phyloP scores from a whole-genome alignment of 2,888 invertebrate genomes.

The Nymphalis polychloros region DNA sequence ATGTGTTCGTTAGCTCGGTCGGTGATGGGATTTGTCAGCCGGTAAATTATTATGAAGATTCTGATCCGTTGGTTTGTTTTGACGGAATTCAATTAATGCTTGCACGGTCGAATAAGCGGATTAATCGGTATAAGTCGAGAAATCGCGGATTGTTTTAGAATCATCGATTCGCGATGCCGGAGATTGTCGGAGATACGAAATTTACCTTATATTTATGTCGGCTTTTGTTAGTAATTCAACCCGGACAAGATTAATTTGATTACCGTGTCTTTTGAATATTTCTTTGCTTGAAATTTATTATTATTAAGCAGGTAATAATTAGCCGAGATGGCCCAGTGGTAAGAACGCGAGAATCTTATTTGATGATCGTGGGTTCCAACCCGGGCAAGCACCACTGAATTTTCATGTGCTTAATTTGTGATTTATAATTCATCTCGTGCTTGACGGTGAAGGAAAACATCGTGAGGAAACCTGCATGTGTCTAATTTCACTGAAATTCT shows the following conservation, averaged over 20 bases:
- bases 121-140: slow-evolving; percentile 45
- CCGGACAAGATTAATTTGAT: slow-evolving; percentile 4
- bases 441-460: too few species aligned
- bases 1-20: slow-evolving; percentile 25
- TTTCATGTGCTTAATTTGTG: too few species aligned
- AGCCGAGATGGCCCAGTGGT: too few species aligned
- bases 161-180: slow-evolving; percentile 36
- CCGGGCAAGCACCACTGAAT: too few species aligned
- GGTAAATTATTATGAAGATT: slow-evolving; percentile 52
- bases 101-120: slow-evolving; percentile 55
- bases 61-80: slow-evolving; percentile 56
- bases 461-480: too few species aligned
- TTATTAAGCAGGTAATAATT: too few species aligned
- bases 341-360: too few species aligned
- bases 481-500: too few species aligned
- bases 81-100: slow-evolving; percentile 61
- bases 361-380: too few species aligned
- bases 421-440: too few species aligned
- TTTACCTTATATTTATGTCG: slow-evolving; percentile 12
- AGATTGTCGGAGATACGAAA: slow-evolving; percentile 19
- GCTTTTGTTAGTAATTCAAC: slow-evolving; percentile 2
- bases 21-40: slow-evolving; percentile 67
- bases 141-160: slow-evolving; percentile 31
- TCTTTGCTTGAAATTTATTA: neutral
- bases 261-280: neutral